These are phyloP conservation scores for Leptura quadrifasciata DNA, from an alignment of 2,888 invertebrate genomes.

Conservation along the genomic window DNA sequence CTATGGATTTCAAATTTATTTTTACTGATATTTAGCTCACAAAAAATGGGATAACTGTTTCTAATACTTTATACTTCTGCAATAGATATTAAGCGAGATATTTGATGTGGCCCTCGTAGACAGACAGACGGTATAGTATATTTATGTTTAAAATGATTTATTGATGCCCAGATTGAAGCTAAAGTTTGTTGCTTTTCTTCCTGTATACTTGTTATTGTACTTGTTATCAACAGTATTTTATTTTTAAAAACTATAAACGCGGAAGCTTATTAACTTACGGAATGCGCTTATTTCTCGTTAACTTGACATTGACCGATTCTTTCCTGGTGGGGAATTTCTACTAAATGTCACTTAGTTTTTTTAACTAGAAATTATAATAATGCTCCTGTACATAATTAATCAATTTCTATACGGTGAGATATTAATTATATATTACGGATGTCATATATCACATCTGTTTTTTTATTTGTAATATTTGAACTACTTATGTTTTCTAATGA, in stretches of 20 bases:
- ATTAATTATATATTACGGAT: neutral
- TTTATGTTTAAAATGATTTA: too few relatives aligned
- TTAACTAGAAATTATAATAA: slow-evolving; percentile 1
- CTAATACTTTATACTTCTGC: too few relatives aligned
- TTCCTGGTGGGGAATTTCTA: slow-evolving; percentile 64
- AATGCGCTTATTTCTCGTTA: slow-evolving; percentile 49
- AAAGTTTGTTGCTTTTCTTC: neutral
- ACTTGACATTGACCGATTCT: slow-evolving; percentile 70
- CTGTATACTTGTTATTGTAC: neutral
- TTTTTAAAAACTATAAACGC: slow-evolving; percentile 42
- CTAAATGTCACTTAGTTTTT: slow-evolving; percentile 12
- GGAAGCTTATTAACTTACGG: slow-evolving; percentile 51
- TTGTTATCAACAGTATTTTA: slow-evolving; percentile 5
- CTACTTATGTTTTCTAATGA: too few relatives aligned
- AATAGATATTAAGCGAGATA: too few relatives aligned
- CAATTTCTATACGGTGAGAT: neutral
- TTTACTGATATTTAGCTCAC: too few relatives aligned
- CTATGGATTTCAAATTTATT: too few relatives aligned
- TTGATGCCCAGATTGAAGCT: too few relatives aligned
- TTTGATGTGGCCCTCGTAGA: too few relatives aligned
- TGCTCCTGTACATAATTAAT: neutral
- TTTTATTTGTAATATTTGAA: too few relatives aligned
- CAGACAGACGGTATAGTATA: too few relatives aligned
- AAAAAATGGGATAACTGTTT: too few relatives aligned
- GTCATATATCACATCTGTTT: too few relatives aligned